Evolutionary conservation across 2,797 vertebrate genomes (phyloP), one percentile per base, ranked within the genome.

Genomic region (Tangara arthus): DNA sequence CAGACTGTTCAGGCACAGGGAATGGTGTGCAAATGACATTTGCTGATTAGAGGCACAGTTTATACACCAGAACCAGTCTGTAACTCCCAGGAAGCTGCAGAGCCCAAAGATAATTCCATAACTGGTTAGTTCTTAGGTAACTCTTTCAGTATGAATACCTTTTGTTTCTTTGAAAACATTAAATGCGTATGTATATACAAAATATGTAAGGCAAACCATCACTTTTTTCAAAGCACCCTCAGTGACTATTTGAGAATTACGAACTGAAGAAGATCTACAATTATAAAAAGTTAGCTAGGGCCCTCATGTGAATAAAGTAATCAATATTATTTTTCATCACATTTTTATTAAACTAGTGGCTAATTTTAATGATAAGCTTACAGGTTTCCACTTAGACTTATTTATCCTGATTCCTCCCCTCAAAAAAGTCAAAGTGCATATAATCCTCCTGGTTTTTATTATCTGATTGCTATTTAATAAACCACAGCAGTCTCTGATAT

Each of bases 31-130:
- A 41, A 75, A 72, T 32, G 44, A 69, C 18, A 37, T 75, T 50
- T 71, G 49, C 24, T 83, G 39, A 35, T 28, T 37, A 64, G 21
- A 37, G 27, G 6, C 60, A 42, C 50, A 37, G 30, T 11, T 77
- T 27, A 20, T 18, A 3, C 42, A 20, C 30, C 1, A 4, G 50
- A 12, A 68, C 23, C 1, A 0, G 23, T 46, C 39, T 41, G 19
- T 42, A 70, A 32, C 21, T 79, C n/a, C 18, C 60, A 49, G 41
- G 52, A 34, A 59, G 15, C 24, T 70, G 37, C 5, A 11, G 39
- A 49, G 21, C 2, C n/a, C 49, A 37, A 37, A 59, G 6, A 27
- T 28, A 17, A 49, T 85, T 86, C 37, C 32, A 41, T 26, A 69
- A 64, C 14, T 72, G 24, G 2, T 44, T 82, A 80, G 18, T 34